Base-by-base conservation (phyloP, 2,888 invertebrate species). In the Apamea anceps region DNA sequence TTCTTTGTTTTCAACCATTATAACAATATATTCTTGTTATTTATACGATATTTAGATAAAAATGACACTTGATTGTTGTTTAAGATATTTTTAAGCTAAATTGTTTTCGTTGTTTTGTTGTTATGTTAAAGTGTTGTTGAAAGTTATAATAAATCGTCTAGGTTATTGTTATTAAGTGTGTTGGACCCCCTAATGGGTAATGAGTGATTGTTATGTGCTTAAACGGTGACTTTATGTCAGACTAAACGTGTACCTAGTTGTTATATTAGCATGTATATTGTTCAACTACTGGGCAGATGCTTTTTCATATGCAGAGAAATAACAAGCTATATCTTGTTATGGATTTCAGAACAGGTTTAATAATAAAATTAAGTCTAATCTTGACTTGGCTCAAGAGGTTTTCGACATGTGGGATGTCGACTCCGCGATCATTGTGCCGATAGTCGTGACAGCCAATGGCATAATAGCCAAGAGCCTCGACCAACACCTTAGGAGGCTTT, bases 1-100 rank as follows among this genome's bases (percentile, higher is more conserved):
- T 78, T 85, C 88, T 89, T 92, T 92, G 91, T 91, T 89, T 90
- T 85, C 87, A 8, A 78, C 71, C 79, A 73, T 57, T 77, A 82
- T 80, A 83, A 80, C 81, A 82, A 81, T 86, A 86, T 85, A 42
- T 85, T 77, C 68, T 15, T 65, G 37, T 80, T 75, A 84, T 85
- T 79, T 82, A 88, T 86, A 60, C 21, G 75, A 80, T 80, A 72
- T 89, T 85, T 65, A 65, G 72, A 81, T 80, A 74, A 54, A 72
- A 80, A 74, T 80, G 77, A 85, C 81, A 74, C 48, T 78, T 79
- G 75, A 82, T 87, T 81, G 81, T 87, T 74, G 75, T 82, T 82
- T 81, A 80, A 81, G 66, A 79, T 79, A 75, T 66, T 84, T 73
- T 65, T 63, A n/a, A 80, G 37, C 28, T 68, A 70, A 65, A 77